Evolutionary conservation across 2,888 invertebrate species (phyloP).

Genomic region (Drosophila emarginata): DNA sequence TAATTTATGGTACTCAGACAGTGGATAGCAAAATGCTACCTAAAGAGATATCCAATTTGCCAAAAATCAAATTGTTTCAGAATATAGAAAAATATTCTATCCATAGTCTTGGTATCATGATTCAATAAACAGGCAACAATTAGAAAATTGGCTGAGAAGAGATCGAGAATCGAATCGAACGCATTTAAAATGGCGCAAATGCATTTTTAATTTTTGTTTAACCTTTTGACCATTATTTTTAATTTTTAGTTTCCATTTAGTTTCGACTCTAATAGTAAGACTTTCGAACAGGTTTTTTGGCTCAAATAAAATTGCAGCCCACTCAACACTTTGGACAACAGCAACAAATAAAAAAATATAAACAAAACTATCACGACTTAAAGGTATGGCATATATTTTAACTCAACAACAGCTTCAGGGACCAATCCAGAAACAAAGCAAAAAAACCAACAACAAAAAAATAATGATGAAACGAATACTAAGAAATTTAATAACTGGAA

Average conservation of each 20-base stretch:
- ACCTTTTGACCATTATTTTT: constrained; percentile 21
- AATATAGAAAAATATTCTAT: too few species aligned
- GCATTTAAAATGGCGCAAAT: not conserved
- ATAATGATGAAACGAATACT: constrained; percentile 17
- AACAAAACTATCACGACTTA: constrained; percentile 57
- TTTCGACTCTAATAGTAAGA: constrained; percentile 18
- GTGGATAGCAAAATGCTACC: constrained; percentile 45
- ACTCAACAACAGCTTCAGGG: constrained; percentile 80
- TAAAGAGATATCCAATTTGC: constrained; percentile 54
- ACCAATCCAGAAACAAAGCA: constrained; percentile 72
- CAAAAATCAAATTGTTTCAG: too few species aligned
- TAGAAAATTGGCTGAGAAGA: constrained; percentile 23
- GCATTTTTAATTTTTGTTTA: not conserved
- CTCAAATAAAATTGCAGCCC: constrained; percentile 43
- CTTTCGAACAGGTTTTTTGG: constrained; percentile 31
- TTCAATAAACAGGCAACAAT: constrained; percentile 16
- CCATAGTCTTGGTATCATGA: not conserved
- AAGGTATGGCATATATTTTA: constrained; percentile 66
- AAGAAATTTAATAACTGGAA: constrained; percentile 19
- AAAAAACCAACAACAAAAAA: constrained; percentile 3
- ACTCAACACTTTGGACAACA: constrained; percentile 60
- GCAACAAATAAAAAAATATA: constrained; percentile 27
- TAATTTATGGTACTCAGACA: constrained; percentile 21
- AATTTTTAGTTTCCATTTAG: constrained; percentile 20
- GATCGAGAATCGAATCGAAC: not conserved